A percentile compares a stretch with the other conserved stretches of the same genome.
These are phyloP conservation scores for Hyaena hyaena DNA, from an alignment of 2,113 vertebrate genomes.

Conservation along the genomic window DNA sequence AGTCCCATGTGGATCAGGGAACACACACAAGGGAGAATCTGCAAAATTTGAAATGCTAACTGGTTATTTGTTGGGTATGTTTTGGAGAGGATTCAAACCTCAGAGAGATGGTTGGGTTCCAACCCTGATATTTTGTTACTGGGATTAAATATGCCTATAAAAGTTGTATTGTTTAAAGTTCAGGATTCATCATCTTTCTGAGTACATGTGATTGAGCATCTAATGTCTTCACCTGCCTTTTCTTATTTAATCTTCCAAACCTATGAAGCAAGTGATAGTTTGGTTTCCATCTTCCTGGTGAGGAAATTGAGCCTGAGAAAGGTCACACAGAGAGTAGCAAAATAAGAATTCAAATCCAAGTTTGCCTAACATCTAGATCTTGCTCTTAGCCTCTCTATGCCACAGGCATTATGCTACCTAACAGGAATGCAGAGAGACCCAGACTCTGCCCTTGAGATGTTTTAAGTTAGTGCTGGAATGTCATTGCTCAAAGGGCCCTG, in stretches of 20 bases:
- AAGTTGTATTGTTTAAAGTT: neutral
- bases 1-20: neutral
- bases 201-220: neutral
- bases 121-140: neutral
- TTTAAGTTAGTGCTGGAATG: neutral
- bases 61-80: neutral
- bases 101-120: neutral
- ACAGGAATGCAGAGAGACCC: neutral
- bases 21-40: neutral
- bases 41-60: neutral
- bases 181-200: neutral
- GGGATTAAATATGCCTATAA: neutral
- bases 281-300: neutral
- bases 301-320: neutral
- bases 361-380: neutral
- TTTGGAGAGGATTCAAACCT: neutral
- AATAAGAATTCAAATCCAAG: neutral
- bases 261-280: neutral
- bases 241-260: constrained; percentile 40
- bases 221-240: constrained; percentile 12
- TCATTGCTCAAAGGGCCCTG: neutral
- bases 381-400: neutral
- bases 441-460: neutral
- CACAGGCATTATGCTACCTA: neutral
- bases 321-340: neutral